phyloP scores from a whole-genome alignment of 37 sponge, comb jelly and placozoan genomes.

The Hexactinellida sp. region DNA sequence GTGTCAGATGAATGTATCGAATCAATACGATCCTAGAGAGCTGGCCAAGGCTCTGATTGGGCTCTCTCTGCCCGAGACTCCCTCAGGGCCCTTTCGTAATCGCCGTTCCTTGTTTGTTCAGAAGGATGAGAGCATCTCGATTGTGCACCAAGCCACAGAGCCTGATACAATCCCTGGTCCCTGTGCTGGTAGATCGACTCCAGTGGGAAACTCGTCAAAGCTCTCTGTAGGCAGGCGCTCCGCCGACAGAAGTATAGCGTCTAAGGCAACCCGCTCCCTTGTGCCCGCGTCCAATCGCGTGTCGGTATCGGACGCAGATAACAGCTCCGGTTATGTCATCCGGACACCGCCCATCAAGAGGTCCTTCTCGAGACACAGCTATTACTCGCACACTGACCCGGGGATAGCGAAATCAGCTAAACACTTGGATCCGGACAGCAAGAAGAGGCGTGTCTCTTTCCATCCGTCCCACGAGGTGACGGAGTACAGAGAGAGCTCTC shows the following conservation, averaged over 20 bases:
- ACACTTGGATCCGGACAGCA: not conserved
- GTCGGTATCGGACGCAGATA: not conserved
- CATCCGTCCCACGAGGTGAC: not conserved
- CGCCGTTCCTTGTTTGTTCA: not conserved
- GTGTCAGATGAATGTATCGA: not conserved
- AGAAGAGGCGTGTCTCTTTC: conserved; percentile 7
- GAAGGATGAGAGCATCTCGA: not conserved
- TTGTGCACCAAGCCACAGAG: not conserved
- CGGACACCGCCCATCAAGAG: not conserved
- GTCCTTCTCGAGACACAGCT: not conserved
- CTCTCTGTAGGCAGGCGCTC: not conserved
- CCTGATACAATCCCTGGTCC: not conserved
- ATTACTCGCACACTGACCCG: not conserved
- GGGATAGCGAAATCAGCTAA: not conserved
- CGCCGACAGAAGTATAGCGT: not conserved
- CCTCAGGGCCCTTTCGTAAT: not conserved
- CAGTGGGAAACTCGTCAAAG: not conserved
- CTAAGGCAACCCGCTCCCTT: not conserved
- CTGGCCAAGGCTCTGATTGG: not conserved
- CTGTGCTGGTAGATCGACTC: not conserved
- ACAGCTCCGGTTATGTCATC: not conserved
- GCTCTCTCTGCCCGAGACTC: not conserved
- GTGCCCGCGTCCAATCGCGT: not conserved
- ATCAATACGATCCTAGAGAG: not conserved
- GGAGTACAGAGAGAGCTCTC: not conserved